These are phyloP conservation scores for Elachura formosa DNA, from an alignment of 2,113 vertebrate species.

Conservation along the genomic window DNA sequence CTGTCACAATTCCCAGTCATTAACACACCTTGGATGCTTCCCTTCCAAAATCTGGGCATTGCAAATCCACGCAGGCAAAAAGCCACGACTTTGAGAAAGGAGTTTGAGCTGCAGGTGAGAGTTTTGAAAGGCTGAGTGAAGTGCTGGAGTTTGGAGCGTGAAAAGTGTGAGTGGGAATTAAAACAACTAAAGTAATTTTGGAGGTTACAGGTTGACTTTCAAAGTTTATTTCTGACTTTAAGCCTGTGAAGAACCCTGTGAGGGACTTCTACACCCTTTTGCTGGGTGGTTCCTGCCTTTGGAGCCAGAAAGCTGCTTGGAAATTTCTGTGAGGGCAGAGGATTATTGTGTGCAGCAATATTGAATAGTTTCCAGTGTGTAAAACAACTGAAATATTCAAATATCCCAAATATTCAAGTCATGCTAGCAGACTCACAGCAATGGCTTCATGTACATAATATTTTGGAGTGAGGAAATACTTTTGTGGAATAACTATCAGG, in stretches of 20 bases:
- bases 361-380: rapidly evolving
- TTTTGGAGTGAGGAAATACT: background rate
- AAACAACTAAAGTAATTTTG: background rate
- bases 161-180: background rate
- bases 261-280: background rate
- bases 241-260: background rate
- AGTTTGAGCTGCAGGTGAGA: conserved; percentile 43
- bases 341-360: background rate
- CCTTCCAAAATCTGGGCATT: conserved; percentile 63
- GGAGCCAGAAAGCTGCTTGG: background rate
- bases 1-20: conserved; percentile 72
- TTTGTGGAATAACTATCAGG: background rate
- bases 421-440: background rate
- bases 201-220: background rate
- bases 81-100: conserved; percentile 15
- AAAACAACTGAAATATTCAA: background rate
- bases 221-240: background rate
- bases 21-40: conserved; percentile 73
- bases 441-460: background rate
- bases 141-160: background rate
- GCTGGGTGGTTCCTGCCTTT: background rate
- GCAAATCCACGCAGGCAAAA: conserved; percentile 14
- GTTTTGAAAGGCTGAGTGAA: background rate
- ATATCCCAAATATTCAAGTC: background rate
- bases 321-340: background rate